phyloP scores from a whole-genome alignment of 2,797 vertebrate genomes.

The Stomatorhinus walkeri region DNA sequence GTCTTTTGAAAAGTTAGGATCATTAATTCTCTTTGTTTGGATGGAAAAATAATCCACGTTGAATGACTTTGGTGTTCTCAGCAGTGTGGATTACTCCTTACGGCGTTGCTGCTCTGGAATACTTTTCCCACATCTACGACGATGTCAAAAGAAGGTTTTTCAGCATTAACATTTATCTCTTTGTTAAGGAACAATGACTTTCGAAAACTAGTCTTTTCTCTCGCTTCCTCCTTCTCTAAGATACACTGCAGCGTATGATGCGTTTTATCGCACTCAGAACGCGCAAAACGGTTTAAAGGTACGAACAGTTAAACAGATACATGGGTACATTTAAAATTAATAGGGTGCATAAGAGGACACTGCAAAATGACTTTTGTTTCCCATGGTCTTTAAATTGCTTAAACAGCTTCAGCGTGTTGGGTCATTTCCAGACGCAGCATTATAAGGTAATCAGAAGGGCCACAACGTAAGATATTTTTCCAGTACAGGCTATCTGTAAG shows the following conservation, averaged over 20 bases:
- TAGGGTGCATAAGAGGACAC: neutral
- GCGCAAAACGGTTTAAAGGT: neutral
- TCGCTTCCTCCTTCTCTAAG: neutral
- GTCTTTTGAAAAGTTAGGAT: constrained; percentile 12
- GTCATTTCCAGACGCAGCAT: neutral
- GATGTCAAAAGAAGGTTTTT: neutral
- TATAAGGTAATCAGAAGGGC: constrained; percentile 7
- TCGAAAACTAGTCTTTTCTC: neutral
- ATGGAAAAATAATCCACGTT: neutral
- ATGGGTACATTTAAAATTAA: constrained; percentile 6
- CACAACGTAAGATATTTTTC: neutral
- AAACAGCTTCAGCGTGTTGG: neutral
- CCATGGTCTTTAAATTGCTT: neutral
- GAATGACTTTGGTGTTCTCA: neutral
- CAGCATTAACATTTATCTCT: neutral
- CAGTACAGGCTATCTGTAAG: neutral
- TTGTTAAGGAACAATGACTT: neutral
- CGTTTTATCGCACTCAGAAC: neutral
- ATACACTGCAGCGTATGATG: neutral
- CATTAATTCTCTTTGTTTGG: constrained; percentile 5
- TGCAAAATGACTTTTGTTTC: constrained; percentile 2
- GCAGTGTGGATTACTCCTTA: neutral
- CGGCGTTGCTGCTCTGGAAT: neutral
- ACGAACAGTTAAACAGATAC: neutral
- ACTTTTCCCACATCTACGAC: neutral